A percentile compares a stretch with the other conserved stretches of the same genome.
Evolutionary conservation across 2,113 vertebrate genomes (phyloP).

Genomic region (Ammospiza nelsoni): DNA sequence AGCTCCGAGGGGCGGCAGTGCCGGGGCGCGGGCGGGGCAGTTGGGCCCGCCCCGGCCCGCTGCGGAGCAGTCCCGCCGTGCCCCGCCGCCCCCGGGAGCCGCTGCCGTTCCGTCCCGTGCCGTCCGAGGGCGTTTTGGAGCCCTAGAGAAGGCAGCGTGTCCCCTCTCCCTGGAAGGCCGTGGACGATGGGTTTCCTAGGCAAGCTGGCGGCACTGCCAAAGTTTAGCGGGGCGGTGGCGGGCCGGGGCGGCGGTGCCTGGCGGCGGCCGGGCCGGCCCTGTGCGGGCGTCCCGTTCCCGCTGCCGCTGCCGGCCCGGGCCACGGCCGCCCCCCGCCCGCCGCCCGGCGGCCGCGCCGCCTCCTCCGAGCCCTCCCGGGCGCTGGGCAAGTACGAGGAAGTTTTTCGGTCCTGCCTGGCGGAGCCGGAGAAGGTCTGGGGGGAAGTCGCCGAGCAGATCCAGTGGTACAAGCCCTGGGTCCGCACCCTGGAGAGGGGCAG

Average conservation of each 20-base stretch:
- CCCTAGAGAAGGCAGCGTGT: too few species aligned
- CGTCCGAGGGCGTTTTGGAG: too few species aligned
- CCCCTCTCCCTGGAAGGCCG: neutral
- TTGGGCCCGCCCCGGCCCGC: too few species aligned
- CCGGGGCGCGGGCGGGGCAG: neutral
- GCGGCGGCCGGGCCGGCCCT: neutral
- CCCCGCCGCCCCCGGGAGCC: rapidly evolving
- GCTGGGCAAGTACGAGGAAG: slow-evolving; percentile 38
- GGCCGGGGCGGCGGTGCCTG: neutral
- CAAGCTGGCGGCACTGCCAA: neutral
- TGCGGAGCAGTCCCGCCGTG: neutral
- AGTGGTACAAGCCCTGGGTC: slow-evolving; percentile 77
- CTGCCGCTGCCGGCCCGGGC: neutral
- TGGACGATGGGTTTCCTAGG: neutral
- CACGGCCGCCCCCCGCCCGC: neutral
- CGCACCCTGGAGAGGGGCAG: slow-evolving; percentile 55
- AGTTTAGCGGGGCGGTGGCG: neutral
- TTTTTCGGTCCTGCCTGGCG: slow-evolving; percentile 55
- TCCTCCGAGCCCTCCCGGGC: neutral
- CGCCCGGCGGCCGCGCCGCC: neutral
- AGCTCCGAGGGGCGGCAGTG: neutral
- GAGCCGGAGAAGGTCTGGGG: slow-evolving; percentile 75
- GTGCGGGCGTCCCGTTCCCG: neutral
- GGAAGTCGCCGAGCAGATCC: slow-evolving; percentile 66
- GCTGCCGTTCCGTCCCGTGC: rapidly evolving